These are phyloP conservation scores for Neomonachus schauinslandi DNA, from an alignment of 2,113 vertebrate genomes.

Conservation along the genomic window DNA sequence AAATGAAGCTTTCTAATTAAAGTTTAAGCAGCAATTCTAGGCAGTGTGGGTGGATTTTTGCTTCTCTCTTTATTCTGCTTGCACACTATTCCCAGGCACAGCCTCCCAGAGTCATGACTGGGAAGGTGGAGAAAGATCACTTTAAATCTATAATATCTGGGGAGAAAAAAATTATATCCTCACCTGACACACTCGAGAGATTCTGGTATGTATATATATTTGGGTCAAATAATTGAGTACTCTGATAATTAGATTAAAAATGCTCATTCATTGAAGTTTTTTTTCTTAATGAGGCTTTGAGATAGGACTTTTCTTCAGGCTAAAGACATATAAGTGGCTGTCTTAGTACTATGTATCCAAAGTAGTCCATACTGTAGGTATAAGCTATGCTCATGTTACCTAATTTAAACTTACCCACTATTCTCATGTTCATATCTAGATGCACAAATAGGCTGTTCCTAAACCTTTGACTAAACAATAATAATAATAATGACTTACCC, in stretches of 20 bases:
- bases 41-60: neutral
- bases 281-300: constrained; percentile 5
- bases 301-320: neutral
- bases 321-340: neutral
- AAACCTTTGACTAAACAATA: constrained; percentile 14
- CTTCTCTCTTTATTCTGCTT: constrained; percentile 39
- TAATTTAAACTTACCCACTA: neutral
- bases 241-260: neutral
- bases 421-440: constrained; percentile 26
- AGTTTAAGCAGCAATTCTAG: constrained; percentile 41
- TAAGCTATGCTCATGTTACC: neutral
- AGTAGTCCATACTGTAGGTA: neutral
- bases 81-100: neutral
- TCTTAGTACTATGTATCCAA: constrained; percentile 3
- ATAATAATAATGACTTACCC: neutral
- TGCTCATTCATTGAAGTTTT: neutral
- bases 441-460: neutral
- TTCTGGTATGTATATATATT: constrained; percentile 10
- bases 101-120: neutral
- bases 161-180: constrained; percentile 1
- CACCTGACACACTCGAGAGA: neutral
- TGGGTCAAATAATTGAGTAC: constrained; percentile 43
- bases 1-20: constrained; percentile 9
- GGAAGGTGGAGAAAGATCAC: neutral
- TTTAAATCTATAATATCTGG: neutral